Evolutionary conservation across 2,888 invertebrate species (phyloP).

Genomic region (Rotaria magnacalcarata): DNA sequence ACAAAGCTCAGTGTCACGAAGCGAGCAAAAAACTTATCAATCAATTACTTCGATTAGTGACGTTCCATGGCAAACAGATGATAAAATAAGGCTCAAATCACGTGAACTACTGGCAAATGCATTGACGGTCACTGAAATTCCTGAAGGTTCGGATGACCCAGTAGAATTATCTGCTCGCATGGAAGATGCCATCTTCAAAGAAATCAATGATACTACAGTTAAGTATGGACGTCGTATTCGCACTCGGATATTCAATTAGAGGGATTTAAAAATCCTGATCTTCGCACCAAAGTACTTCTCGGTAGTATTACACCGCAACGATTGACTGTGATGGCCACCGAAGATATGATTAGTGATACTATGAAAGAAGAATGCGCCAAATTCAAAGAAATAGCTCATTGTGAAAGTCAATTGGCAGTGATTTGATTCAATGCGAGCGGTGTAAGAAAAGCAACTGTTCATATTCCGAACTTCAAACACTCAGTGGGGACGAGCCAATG

Average conservation of each 20-base stretch:
- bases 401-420: constrained; percentile 96
- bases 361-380: constrained; percentile 86
- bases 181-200: constrained; percentile 68
- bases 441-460: constrained; percentile 78
- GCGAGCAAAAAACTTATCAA: too few species aligned
- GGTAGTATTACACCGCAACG: constrained; percentile 77
- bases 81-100: neutral
- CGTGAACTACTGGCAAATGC: neutral
- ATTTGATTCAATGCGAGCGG: constrained; percentile 83
- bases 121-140: neutral
- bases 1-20: too few species aligned
- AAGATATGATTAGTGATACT: constrained; percentile 95
- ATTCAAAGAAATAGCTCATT: constrained; percentile 91
- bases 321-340: constrained; percentile 88
- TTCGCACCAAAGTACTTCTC: constrained; percentile 82
- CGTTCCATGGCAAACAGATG: neutral
- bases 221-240: constrained; percentile 91
- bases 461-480: constrained; percentile 94
- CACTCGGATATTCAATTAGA: constrained; percentile 91
- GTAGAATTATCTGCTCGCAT: constrained; percentile 48
- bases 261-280: constrained; percentile 89
- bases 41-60: neutral
- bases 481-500: constrained; percentile 99
- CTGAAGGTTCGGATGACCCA: constrained; percentile 13
- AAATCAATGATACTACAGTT: constrained; percentile 88